Conservation (phyloP, 2,113 vertebrate species). For the Eulacestoma nigropectus region DNA sequence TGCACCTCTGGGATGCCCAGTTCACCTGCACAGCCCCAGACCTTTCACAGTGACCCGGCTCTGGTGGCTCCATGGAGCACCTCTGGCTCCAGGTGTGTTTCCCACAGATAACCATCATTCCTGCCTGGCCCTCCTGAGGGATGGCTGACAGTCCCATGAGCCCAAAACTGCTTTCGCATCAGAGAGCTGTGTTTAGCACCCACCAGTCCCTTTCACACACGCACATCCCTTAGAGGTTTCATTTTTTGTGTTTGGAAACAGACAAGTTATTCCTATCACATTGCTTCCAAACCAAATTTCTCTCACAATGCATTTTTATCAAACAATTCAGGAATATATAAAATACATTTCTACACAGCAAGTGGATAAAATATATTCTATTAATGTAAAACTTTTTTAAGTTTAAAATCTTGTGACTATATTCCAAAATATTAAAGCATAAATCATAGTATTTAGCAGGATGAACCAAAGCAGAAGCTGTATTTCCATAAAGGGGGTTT, state of each 20-base stretch:
- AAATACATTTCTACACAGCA: not conserved
- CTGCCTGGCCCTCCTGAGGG: not conserved
- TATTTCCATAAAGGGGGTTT: slow-evolving; percentile 64
- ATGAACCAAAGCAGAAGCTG: slow-evolving; percentile 59
- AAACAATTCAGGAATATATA: not conserved
- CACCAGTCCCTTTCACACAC: not conserved
- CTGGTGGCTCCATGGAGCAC: fast-evolving
- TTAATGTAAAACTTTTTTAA: slow-evolving; percentile 54
- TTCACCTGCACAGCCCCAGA: not conserved
- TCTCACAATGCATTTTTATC: not conserved
- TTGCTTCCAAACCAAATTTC: not conserved
- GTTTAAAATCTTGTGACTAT: slow-evolving; percentile 43
- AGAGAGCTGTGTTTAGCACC: not conserved
- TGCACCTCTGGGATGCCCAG: not conserved
- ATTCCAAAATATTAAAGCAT: slow-evolving; percentile 64
- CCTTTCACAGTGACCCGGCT: fast-evolving
- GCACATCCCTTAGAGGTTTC: not conserved
- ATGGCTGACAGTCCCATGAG: not conserved
- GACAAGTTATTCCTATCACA: not conserved
- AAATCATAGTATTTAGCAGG: slow-evolving; percentile 62
- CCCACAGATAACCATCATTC: not conserved
- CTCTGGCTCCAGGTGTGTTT: not conserved
- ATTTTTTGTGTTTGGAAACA: not conserved
- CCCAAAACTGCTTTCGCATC: not conserved
- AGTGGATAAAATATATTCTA: slow-evolving; percentile 6